Base-by-base conservation (phyloP, 1,140 invertebrate genomes). In the Brachionus paranguensis region DNA sequence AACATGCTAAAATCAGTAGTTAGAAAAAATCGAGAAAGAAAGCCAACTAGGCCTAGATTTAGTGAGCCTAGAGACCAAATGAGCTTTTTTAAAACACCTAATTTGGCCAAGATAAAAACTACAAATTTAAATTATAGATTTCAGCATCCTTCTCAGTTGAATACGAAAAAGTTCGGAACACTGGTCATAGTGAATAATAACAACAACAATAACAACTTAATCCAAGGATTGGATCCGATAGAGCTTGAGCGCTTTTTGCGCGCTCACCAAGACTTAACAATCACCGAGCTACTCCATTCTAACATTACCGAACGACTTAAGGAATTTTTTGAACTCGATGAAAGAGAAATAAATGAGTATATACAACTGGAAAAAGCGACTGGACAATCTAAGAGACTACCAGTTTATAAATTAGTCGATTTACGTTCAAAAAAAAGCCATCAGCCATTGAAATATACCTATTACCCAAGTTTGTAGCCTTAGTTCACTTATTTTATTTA, bases 141-240 rank as follows among this genome's bases (percentile, higher is more conserved):
- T 72, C 65, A 24, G 2, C 65, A 12, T 37, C 27, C 33, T 27
- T 33, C 68, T 17, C 11, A 17, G 8, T 43, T 43, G 6, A 43
- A 72, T 72, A 5, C 68, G 2, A 41, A 72, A 72, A 72, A 43
- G 43, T 72, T 43, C 17, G 68, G 68, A 17, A 72, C 68, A 20
- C 10, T 72, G 68, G 41, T 76, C 20, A 76, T 76, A 27, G 45
- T 76, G 17, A 76, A 76, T 24, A 76, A 76, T 27, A 50, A 76
- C 20, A 76, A 76, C 41, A 72, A 72, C 41, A 72, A 72, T 24
- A 72, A 72, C 17, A 72, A 72, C 43, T 41, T 72, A 17, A 76
- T 24, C 11, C 20, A 37, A 20, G 20, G 33, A 3, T 50, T 76
- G 11, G 45, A 76, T 50, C 41, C 72, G 27, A 29, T 76, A 27